Conservation (phyloP, 2,113 vertebrate species). For the Varanus komodoensis region DNA sequence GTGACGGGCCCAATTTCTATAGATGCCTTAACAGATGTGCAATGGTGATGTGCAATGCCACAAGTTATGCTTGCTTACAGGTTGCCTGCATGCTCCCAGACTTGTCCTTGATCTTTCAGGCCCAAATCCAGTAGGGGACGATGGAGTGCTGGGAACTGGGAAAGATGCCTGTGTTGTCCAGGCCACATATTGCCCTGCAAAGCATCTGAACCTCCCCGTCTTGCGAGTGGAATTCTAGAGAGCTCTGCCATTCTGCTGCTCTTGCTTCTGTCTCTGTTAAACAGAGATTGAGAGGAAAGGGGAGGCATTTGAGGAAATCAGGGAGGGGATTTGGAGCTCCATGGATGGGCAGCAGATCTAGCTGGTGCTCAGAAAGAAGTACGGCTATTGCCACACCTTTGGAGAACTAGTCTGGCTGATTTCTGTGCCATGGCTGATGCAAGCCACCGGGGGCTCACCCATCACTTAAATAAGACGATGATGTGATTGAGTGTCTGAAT, state of each 20-base stretch:
- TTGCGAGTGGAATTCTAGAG: too few relatives aligned
- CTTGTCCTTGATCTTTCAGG: too few relatives aligned
- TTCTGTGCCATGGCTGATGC: not conserved
- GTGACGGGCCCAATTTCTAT: too few relatives aligned
- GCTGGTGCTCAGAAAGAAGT: not conserved
- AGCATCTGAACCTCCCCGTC: too few relatives aligned
- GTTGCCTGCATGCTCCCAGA: too few relatives aligned
- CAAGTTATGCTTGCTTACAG: too few relatives aligned
- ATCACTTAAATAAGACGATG: not conserved
- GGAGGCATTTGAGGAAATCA: not conserved
- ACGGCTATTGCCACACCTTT: not conserved
- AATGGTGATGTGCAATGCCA: too few relatives aligned
- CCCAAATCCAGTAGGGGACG: too few relatives aligned
- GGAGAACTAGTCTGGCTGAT: not conserved
- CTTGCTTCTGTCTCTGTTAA: not conserved
- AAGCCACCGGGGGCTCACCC: not conserved
- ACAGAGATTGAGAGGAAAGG: not conserved
- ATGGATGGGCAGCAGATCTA: not conserved
- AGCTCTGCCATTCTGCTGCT: not conserved
- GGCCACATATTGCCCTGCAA: too few relatives aligned
- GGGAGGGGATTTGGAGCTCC: not conserved
- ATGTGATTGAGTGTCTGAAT: not conserved
- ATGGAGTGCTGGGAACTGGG: too few relatives aligned
- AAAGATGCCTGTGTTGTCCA: too few relatives aligned
- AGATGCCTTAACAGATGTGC: too few relatives aligned